phyloP scores from a whole-genome alignment of 2,113 vertebrate species.

The Salvelinus alpinus region DNA sequence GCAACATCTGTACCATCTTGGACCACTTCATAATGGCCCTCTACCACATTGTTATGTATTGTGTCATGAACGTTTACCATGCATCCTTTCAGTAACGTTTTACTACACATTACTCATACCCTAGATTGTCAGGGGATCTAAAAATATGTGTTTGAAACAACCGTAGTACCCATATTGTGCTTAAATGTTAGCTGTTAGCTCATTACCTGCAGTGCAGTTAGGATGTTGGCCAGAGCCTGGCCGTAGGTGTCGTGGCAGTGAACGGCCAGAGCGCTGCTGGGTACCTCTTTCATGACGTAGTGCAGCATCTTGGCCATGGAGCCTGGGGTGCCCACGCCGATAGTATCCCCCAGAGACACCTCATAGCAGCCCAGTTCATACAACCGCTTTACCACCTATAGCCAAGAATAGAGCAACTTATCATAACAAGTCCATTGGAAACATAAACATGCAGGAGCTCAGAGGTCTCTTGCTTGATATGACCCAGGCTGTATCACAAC shows the following conservation, averaged over 20 bases:
- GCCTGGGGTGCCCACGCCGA: constrained; percentile 88
- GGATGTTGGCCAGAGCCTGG: constrained; percentile 91
- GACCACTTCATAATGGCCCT: no score
- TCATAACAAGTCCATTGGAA: constrained; percentile 35
- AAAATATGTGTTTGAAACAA: background rate
- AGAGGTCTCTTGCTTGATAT: background rate
- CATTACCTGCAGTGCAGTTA: constrained; percentile 91
- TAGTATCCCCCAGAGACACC: constrained; percentile 90
- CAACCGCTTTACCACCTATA: constrained; percentile 88
- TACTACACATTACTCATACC: no score
- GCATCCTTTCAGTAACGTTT: no score
- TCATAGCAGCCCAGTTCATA: constrained; percentile 93
- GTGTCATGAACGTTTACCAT: no score
- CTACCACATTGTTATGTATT: no score
- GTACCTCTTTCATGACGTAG: constrained; percentile 87
- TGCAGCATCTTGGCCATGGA: constrained; percentile 88
- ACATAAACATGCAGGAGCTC: constrained; percentile 27
- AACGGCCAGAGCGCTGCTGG: constrained; percentile 81
- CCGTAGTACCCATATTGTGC: background rate
- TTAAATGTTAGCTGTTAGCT: background rate
- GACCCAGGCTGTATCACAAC: no score
- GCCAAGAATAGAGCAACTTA: constrained; percentile 9
- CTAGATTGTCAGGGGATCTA: background rate
- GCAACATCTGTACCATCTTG: no score
- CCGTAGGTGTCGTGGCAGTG: constrained; percentile 96